Evolutionary conservation across 2,797 vertebrate species (phyloP), one percentile per base, ranked within the genome.

Genomic region (Geotrypetes seraphini): DNA sequence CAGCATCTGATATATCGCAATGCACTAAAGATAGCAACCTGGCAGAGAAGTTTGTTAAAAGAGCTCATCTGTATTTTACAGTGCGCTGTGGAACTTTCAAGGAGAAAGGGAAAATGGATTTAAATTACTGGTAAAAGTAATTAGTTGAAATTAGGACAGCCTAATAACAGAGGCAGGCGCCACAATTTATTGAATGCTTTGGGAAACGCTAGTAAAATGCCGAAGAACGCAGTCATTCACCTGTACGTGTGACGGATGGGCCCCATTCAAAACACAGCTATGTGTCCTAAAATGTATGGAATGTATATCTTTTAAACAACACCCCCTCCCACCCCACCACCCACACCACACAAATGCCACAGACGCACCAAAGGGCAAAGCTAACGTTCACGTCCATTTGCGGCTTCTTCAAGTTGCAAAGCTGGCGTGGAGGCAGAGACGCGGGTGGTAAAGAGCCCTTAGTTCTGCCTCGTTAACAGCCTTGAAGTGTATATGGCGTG

Each of bases 11-110:
- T 49, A 56, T 63, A 57, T 47, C 49, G 47, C 53, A 70, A 66
- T 78, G 69, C 70, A 61, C 72, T 75, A 66, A 63, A 72, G 50
- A 68, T 62, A 66, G 53, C 58, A 70, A 51, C 48, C 36, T 65
- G 53, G 63, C 25, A 34, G 62, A 50, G 65, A 31, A 25, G 50
- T 52, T 22, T 33, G 21, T 33, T 45, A 27, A 19, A n/a, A n/a
- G n/a, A n/a, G n/a, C n/a, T n/a, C n/a, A n/a, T n/a, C n/a, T n/a
- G n/a, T n/a, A n/a, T n/a, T 5, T 28, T 19, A 33, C 42, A 39
- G 57, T 41, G 49, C 49, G 60, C 40, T 69, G 59, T 40, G 33
- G 53, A 33, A 33, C 12, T 33, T 59, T 50, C 45, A 66, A 46
- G 46, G 51, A 69, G 61, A 49, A 32, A 65, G 41, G 35, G 27